phyloP scores from a whole-genome alignment of 2,113 vertebrate genomes.

The Morone saxatilis region DNA sequence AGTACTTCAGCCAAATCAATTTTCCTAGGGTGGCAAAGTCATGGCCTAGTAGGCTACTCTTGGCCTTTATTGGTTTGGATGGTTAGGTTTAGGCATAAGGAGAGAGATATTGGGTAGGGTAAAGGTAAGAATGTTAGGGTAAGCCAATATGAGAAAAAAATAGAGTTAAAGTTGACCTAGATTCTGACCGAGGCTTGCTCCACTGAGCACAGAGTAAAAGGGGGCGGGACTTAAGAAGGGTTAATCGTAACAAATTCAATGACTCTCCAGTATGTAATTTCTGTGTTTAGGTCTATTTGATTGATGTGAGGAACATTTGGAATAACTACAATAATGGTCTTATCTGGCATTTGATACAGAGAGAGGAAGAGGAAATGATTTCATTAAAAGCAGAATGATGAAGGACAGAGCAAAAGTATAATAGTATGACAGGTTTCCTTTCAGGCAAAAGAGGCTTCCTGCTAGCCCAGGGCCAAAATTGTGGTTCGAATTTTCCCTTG shows the following conservation, averaged over 20 bases:
- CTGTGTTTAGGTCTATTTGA: not conserved
- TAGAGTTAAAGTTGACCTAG: too few species aligned
- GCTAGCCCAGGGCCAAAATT: slow-evolving; percentile 1
- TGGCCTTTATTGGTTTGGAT: too few species aligned
- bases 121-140: too few species aligned
- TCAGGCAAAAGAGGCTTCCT: slow-evolving; percentile 25
- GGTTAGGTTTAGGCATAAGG: too few species aligned
- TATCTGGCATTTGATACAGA: not conserved
- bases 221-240: not conserved
- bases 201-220: too few species aligned
- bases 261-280: not conserved
- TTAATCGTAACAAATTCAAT: not conserved
- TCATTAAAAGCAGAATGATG: slow-evolving; percentile 8
- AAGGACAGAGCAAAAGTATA: not conserved
- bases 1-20: too few species aligned
- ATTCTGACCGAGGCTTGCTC: too few species aligned
- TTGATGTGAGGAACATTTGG: not conserved
- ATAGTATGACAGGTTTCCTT: not conserved
- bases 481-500: not conserved
- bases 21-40: too few species aligned
- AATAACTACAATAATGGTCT: not conserved
- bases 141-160: too few species aligned
- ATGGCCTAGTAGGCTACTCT: too few species aligned
- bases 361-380: not conserved
- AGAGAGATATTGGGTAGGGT: too few species aligned